Conservation (phyloP, 1,140 invertebrate species). For the Drosophila baimaii region DNA sequence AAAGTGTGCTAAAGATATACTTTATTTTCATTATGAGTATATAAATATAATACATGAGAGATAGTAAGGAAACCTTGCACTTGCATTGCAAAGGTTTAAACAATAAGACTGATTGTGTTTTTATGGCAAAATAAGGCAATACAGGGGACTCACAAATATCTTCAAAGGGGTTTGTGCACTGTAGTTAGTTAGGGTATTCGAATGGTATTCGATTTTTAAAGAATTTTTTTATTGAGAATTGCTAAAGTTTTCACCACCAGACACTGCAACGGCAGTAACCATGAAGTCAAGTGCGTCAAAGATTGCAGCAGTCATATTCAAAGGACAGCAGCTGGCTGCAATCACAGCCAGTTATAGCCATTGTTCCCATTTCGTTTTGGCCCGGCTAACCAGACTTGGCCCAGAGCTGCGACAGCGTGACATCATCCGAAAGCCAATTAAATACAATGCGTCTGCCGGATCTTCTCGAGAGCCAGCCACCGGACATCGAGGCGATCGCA, state of each 20-base stretch:
- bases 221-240: background rate
- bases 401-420: constrained; percentile 24
- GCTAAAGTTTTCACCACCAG: constrained; percentile 23
- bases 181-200: background rate
- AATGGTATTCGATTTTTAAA: background rate
- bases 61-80: constrained; percentile 4
- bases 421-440: constrained; percentile 60
- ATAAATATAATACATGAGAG: background rate
- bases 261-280: constrained; percentile 48
- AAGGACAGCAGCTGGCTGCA: constrained; percentile 17
- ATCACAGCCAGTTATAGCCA: constrained; percentile 43
- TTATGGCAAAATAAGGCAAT: background rate
- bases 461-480: constrained; percentile 22
- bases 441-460: constrained; percentile 67
- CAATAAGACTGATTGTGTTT: background rate
- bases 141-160: background rate
- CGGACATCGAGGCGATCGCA: constrained; percentile 8
- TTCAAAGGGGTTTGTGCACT: background rate
- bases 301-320: constrained; percentile 13
- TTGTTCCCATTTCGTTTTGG: constrained; percentile 53
- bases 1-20: background rate
- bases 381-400: constrained; percentile 30
- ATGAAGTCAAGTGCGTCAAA: constrained; percentile 12
- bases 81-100: background rate
- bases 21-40: background rate